Conservation (phyloP, 1,140 invertebrate species). For the Lamellibrachia luymesi region DNA sequence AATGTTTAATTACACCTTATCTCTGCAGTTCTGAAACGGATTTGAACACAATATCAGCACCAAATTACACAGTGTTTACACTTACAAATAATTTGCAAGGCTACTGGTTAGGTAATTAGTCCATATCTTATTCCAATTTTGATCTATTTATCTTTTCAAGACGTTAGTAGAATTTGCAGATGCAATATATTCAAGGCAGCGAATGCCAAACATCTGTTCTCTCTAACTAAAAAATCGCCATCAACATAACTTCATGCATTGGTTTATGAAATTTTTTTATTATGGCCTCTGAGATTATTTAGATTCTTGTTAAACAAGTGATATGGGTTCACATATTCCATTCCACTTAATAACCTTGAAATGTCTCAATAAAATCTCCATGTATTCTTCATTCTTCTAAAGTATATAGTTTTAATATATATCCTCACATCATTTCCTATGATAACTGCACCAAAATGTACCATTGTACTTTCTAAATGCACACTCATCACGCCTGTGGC, state of each 20-base stretch:
- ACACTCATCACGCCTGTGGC: neutral
- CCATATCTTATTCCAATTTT: neutral
- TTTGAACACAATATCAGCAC: too few species aligned
- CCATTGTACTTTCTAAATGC: neutral
- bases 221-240: neutral
- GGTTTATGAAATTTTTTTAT: neutral
- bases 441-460: neutral
- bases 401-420: too few species aligned
- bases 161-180: neutral
- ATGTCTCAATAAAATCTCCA: neutral
- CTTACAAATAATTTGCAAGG: too few species aligned
- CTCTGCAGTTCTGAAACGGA: too few species aligned
- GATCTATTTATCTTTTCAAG: neutral
- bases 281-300: neutral
- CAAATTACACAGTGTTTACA: too few species aligned
- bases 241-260: neutral
- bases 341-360: neutral
- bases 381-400: too few species aligned
- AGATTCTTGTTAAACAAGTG: neutral
- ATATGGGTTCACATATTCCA: neutral
- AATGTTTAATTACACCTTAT: too few species aligned
- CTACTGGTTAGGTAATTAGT: neutral
- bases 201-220: too few species aligned
- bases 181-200: neutral
- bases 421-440: too few species aligned